Evolutionary conservation across 64 coral and sea anemone genomes (phyloP), one percentile per base, ranked within the genome.

Genomic region (Platygyra sinensis): DNA sequence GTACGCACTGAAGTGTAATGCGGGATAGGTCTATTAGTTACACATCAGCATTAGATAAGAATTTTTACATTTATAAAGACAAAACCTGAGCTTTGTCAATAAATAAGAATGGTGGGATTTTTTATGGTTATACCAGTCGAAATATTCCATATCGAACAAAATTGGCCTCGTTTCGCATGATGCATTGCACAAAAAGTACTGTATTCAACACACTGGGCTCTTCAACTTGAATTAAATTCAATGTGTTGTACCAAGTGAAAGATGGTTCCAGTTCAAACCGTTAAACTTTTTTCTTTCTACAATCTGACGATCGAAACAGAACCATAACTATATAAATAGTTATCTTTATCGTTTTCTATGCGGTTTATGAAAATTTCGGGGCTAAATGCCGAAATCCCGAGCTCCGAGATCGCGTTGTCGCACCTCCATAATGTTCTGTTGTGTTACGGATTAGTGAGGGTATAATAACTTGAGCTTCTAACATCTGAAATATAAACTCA

Each of bases 361-460:
- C 24, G 0, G 65, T 10, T 38, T 38, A 28, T 24, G 20, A 27
- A 20, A 25, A 83, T 39, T 65, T 83, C 31, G 25, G 2, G 10
- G 55, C 16, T 11, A 18, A 31, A 24, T 65, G 30, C 28, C 16
- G 20, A 27, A 46, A 39, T 83, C 65, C 16, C 0, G 49, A 79
- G 49, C n/a, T 55, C 10, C 65, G 22, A 5, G 2, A 24, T 69
- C 22, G 20, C 2, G 59, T 8, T n/a, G n/a, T 83, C 60, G 64
- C 30, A 63, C 80, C 19, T 83, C 80, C n/a, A n/a, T n/a, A n/a
- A n/a, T 30, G 15, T 52, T 2, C 64, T 27, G 79, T 82, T 65
- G 60, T 83, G 80, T 83, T 83, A 83, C 30, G 15, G 27, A 83
- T 24, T 24, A 16, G 52, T n/a, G n/a, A n/a, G n/a, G n/a, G n/a